Conservation (phyloP, 2,888 invertebrate genomes). For the Drosophila maculinotata region DNA sequence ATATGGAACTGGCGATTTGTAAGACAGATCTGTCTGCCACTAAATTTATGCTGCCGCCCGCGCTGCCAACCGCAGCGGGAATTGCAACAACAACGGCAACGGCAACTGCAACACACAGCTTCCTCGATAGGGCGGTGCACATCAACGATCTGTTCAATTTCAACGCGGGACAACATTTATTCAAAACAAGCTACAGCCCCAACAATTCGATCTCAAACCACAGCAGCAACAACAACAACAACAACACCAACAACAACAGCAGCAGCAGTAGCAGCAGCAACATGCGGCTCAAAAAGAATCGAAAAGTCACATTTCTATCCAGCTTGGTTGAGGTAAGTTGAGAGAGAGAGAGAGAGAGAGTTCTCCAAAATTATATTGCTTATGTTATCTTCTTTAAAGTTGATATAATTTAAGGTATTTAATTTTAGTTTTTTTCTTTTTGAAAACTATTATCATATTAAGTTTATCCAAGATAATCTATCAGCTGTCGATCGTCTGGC, state of each 20-base stretch:
- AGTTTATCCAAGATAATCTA: neutral
- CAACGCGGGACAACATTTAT: constrained; percentile 75
- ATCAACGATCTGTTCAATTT: constrained; percentile 78
- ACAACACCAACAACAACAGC: constrained; percentile 34
- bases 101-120: constrained; percentile 62
- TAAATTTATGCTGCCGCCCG: constrained; percentile 83
- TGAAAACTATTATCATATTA: neutral
- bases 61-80: constrained; percentile 61
- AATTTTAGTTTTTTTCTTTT: too few relatives aligned
- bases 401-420: too few relatives aligned
- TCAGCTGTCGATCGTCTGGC: neutral
- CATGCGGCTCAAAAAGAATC: constrained; percentile 85
- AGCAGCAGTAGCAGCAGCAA: constrained; percentile 52
- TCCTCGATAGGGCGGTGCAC: constrained; percentile 75
- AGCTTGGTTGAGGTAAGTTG: constrained; percentile 85
- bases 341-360: too few relatives aligned
- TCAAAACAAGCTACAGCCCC: constrained; percentile 50
- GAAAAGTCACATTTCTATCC: constrained; percentile 84
- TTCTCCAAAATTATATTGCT: too few relatives aligned
- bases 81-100: constrained; percentile 71
- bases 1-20: constrained; percentile 84
- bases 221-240: constrained; percentile 32
- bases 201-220: constrained; percentile 40
- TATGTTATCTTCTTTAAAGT: too few relatives aligned
- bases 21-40: constrained; percentile 82